Percentiles rank a stretch among this genome's conserved stretches.
phyloP scores from a whole-genome alignment of 2,888 invertebrate species.

The Aporophyla lueneburgensis region DNA sequence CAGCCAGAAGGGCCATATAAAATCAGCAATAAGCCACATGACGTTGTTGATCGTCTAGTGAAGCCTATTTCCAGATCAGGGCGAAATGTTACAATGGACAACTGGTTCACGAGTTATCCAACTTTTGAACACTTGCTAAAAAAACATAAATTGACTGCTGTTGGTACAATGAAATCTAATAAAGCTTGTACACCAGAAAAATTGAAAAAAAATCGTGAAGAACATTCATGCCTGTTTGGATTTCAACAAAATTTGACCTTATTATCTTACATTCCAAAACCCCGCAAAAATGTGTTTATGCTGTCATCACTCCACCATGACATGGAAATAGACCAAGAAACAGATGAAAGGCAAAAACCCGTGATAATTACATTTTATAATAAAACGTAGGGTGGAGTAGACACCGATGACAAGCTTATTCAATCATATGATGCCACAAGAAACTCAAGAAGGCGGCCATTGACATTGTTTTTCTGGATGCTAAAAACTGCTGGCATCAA shows the following conservation, averaged over 20 bases:
- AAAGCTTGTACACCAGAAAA: not conserved
- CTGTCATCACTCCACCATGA: not conserved
- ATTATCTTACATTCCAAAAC: conserved; percentile 8
- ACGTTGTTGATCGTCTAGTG: conserved; percentile 1
- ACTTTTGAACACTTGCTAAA: conserved; percentile 1
- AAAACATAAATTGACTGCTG: not conserved
- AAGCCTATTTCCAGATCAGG: not conserved
- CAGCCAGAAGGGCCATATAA: conserved; percentile 11
- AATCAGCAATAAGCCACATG: conserved; percentile 5
- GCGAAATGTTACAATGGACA: conserved; percentile 8
- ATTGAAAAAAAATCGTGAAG: not conserved
- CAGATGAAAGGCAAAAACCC: no score
- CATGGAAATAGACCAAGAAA: not conserved
- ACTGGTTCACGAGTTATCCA: conserved; percentile 7
- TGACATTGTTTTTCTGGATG: not conserved
- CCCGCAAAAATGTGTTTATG: not conserved
- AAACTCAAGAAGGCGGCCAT: not conserved
- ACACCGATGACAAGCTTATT: not conserved
- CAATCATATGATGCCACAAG: not conserved
- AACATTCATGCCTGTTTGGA: not conserved
- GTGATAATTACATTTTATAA: not conserved
- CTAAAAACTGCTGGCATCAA: not conserved
- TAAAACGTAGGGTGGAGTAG: not conserved
- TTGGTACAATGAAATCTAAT: not conserved
- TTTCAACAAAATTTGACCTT: conserved; percentile 1